phyloP scores from a whole-genome alignment of 1,140 invertebrate species.

The Acyrthosiphon pisum region DNA sequence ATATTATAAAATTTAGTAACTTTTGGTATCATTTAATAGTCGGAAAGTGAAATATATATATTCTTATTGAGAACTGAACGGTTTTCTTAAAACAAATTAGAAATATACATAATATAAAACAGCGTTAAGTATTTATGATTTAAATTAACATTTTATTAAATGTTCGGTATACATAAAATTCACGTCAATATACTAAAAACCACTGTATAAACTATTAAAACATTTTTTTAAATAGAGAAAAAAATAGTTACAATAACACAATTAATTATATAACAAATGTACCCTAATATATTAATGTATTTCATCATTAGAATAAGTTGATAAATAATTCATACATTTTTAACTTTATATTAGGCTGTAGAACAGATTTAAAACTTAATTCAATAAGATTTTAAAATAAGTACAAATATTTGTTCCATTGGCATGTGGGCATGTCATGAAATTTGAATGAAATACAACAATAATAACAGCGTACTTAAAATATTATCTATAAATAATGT shows the following conservation, averaged over 20 bases:
- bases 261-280: constrained; percentile 41
- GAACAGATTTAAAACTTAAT: constrained; percentile 24
- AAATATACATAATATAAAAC: not conserved
- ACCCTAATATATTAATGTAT: constrained; percentile 48
- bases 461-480: constrained; percentile 33
- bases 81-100: not conserved
- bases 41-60: not conserved
- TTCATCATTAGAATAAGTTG: not conserved
- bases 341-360: not conserved
- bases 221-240: constrained; percentile 16
- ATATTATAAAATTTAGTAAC: not conserved
- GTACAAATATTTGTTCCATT: constrained; percentile 14
- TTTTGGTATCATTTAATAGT: not conserved
- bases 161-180: constrained; percentile 36
- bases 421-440: not conserved
- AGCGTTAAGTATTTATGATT: not conserved
- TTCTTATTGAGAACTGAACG: not conserved
- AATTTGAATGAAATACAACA: constrained; percentile 13
- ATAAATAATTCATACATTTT: constrained; percentile 39
- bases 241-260: constrained; percentile 43
- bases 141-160: constrained; percentile 48
- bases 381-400: constrained; percentile 38
- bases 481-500: constrained; percentile 9
- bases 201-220: constrained; percentile 50
- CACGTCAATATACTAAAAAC: constrained; percentile 32